Evolutionary conservation across 2,888 invertebrate genomes (phyloP), one percentile per base, ranked within the genome.

Genomic region (Smittia aterrima): DNA sequence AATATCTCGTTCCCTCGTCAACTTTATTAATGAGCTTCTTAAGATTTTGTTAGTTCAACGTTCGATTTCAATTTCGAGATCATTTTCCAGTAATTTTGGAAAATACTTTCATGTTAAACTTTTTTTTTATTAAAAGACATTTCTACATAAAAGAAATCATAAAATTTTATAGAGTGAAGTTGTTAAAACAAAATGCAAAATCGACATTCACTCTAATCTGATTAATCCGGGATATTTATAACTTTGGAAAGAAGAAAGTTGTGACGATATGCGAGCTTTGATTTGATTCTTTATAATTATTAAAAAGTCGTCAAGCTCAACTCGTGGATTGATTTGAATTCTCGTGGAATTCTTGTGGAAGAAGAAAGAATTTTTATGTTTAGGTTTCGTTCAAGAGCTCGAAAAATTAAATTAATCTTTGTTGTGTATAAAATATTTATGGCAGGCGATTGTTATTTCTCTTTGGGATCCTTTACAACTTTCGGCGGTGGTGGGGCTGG

Each of bases 401-500:
- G 11, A 9, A 18, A 58, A 58, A 22, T 1, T 6, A 58, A 58
- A 58, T 20, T 58, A 18, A 22, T 7, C 38, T 1, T 9, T 20
- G 18, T 58, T 18, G 18, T 22, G n/a, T 58, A 58, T 1, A 20
- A 20, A 18, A 16, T 18, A 16, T 3, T 47, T 47, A n/a, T 16
- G 9, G 11, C 22, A 20, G 1, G n/a, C 9, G 22, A 7, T 7
- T 18, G 38, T 70, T 70, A 70, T 20, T 70, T 70, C 11, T 70
- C 70, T 54, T 54, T 53, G 25, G 41, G 41, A 32, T 70, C 70
- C 9, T 22, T 20, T 20, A 27, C 53, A 53, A 70, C 70, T 70
- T 70, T 70, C 13, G 88, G 86, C n/a, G 88, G 86, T 32, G 87
- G 85, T 20, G 89, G 87, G 76, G 89, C 86, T 71, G 90, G 87